A percentile compares a stretch with the other conserved stretches of the same genome.
phyloP scores from a whole-genome alignment of 2,113 vertebrate genomes.

The Ailuropoda melanoleuca region DNA sequence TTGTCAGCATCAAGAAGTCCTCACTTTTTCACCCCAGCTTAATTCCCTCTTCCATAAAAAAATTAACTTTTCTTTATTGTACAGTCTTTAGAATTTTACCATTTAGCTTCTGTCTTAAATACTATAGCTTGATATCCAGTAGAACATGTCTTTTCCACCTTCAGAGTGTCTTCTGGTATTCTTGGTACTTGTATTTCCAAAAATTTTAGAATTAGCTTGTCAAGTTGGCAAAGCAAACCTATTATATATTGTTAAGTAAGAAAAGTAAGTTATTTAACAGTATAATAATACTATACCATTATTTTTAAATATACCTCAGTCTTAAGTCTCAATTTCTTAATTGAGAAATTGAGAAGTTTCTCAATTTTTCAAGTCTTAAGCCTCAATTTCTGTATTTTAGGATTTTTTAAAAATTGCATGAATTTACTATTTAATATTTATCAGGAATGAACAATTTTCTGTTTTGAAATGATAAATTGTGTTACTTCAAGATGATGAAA shows the following conservation, averaged over 20 bases:
- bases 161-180: not conserved
- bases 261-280: not conserved
- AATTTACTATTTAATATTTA: not conserved
- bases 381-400: not conserved
- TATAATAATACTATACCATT: not conserved
- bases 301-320: not conserved
- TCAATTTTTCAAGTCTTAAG: too few relatives aligned
- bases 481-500: not conserved
- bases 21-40: not conserved
- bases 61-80: not conserved
- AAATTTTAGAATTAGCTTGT: not conserved
- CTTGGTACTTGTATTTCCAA: not conserved
- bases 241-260: not conserved
- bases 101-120: not conserved
- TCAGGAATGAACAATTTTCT: not conserved
- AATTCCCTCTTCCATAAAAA: not conserved
- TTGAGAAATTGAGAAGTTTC: too few relatives aligned
- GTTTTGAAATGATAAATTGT: conserved; percentile 38
- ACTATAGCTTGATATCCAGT: not conserved
- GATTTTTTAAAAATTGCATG: not conserved
- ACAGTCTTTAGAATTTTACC: not conserved
- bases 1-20: not conserved
- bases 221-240: not conserved
- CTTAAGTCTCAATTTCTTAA: not conserved
- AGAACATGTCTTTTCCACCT: not conserved